Percentiles rank a stretch among this genome's conserved stretches.
These are phyloP conservation scores for Parapsyche elsis DNA, from an alignment of 1,140 invertebrate genomes.

Conservation along the genomic window DNA sequence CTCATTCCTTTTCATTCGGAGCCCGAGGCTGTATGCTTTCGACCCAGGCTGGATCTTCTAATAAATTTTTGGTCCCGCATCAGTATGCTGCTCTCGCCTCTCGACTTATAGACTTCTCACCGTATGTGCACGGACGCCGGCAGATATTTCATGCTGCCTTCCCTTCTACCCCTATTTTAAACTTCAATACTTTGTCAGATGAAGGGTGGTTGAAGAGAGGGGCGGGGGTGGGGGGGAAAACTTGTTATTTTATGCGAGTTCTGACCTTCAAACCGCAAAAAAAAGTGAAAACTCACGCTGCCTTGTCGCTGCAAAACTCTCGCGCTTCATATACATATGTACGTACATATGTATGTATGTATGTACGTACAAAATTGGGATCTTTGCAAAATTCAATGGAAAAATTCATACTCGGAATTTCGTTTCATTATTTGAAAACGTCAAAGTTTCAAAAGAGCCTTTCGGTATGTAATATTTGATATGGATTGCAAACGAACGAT, in stretches of 20 bases:
- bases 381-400: too few relatives aligned
- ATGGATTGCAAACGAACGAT: too few relatives aligned
- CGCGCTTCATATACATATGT: too few relatives aligned
- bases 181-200: constrained; percentile 26
- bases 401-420: too few relatives aligned
- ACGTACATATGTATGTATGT: too few relatives aligned
- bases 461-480: too few relatives aligned
- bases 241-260: constrained; percentile 23
- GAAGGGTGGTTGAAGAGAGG: neutral
- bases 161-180: constrained; percentile 14
- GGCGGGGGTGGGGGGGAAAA: neutral
- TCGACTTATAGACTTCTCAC: constrained; percentile 42
- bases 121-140: constrained; percentile 18
- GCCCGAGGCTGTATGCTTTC: constrained; percentile 48
- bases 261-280: constrained; percentile 13
- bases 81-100: constrained; percentile 51
- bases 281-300: too few relatives aligned
- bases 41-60: constrained; percentile 44
- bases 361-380: too few relatives aligned
- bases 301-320: constrained; percentile 7
- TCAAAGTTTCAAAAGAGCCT: too few relatives aligned
- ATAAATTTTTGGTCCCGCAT: constrained; percentile 54
- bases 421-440: too few relatives aligned
- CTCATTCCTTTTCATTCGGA: constrained; percentile 50
- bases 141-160: constrained; percentile 32